Conservation (phyloP, 1,140 invertebrate genomes). For the Reticulitermes speratus region DNA sequence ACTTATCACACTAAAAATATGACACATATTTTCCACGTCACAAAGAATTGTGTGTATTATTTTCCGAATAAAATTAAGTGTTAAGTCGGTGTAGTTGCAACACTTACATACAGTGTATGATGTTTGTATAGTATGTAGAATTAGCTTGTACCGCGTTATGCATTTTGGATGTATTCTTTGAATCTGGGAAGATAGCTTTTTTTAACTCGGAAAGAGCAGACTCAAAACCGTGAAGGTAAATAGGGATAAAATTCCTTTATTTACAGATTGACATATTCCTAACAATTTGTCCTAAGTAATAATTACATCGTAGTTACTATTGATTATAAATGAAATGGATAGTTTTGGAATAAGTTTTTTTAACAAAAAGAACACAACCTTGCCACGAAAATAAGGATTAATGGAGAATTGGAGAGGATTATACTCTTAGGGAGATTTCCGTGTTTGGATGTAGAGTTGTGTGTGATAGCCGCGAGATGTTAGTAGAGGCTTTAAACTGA, state of each 20-base stretch:
- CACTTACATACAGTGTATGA: not conserved
- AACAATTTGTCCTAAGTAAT: conserved; percentile 4
- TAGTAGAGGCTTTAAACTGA: not conserved
- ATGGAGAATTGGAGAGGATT: not conserved
- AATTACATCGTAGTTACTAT: not conserved
- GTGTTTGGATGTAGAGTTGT: not conserved
- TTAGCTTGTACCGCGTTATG: conserved; percentile 1
- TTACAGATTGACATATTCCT: conserved; percentile 6
- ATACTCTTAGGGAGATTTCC: not conserved
- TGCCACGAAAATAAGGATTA: not conserved
- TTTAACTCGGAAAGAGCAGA: not conserved
- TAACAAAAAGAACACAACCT: not conserved
- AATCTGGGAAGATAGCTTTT: conserved; percentile 14
- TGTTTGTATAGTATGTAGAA: conserved; percentile 22
- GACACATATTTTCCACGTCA: conserved; percentile 27
- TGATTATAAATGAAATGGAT: conserved; percentile 27
- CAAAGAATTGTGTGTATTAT: not conserved
- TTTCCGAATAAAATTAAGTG: conserved; percentile 22
- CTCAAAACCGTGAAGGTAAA: not conserved
- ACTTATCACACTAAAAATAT: not conserved
- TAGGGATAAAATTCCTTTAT: not conserved
- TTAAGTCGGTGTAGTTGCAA: conserved; percentile 1
- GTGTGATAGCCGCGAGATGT: conserved; percentile 6
- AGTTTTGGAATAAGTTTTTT: conserved; percentile 28
- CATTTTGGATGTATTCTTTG: conserved; percentile 1